phyloP scores from a whole-genome alignment of 2,113 vertebrate species.

The Peucedramus taeniatus region DNA sequence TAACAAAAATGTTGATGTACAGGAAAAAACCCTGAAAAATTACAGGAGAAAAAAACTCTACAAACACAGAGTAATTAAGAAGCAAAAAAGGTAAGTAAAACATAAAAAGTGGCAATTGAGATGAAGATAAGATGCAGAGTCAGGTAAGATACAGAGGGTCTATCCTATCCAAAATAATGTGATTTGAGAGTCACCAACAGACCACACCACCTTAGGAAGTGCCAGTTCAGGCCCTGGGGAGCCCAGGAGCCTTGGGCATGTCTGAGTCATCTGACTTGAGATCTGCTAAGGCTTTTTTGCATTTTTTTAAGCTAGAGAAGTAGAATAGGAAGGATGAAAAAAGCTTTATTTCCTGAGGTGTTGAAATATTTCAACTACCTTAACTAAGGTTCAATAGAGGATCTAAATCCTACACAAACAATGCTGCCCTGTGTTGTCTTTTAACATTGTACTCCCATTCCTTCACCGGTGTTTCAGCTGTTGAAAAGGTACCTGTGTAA shows the following conservation, averaged over 20 bases:
- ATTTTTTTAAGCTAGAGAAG: background rate
- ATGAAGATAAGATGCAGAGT: background rate
- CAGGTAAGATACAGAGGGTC: background rate
- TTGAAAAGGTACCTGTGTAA: background rate
- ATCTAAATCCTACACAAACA: background rate
- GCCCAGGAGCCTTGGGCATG: background rate
- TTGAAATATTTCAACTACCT: background rate
- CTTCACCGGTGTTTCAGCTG: background rate
- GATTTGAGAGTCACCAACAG: background rate
- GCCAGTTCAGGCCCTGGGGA: background rate
- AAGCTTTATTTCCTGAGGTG: background rate
- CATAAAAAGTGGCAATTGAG: background rate
- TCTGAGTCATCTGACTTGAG: background rate
- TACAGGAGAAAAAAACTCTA: background rate
- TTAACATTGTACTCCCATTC: background rate
- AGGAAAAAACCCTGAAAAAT: background rate
- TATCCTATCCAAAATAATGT: background rate
- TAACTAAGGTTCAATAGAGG: background rate
- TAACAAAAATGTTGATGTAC: background rate
- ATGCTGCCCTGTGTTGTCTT: background rate
- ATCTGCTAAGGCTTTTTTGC: background rate
- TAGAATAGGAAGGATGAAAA: background rate
- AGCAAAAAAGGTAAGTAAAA: background rate
- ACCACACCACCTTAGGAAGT: background rate
- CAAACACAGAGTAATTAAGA: background rate